Percentiles rank a stretch among this genome's conserved stretches.
Evolutionary conservation across 2,888 invertebrate genomes (phyloP).

Genomic region (Epistrophe grossulariae): DNA sequence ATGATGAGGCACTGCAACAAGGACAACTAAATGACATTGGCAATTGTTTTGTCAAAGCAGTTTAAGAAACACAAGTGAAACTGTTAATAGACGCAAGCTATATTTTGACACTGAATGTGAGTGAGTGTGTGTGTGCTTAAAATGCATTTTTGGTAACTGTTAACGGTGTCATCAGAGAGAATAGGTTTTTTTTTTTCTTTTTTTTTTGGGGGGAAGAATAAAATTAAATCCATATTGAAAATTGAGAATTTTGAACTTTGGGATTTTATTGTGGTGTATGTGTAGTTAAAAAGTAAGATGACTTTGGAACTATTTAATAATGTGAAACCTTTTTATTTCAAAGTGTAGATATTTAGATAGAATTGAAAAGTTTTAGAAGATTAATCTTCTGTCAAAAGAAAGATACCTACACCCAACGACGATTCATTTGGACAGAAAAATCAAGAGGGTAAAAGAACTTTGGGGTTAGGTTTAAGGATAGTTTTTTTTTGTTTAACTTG

Average conservation of each 20-base stretch:
- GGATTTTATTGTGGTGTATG: not conserved
- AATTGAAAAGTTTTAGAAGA: not conserved
- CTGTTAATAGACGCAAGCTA: constrained; percentile 38
- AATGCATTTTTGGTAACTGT: constrained; percentile 57
- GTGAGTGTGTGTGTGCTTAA: constrained; percentile 31
- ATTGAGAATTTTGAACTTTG: constrained; percentile 11
- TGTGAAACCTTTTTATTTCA: not conserved
- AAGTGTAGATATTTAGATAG: too few relatives aligned
- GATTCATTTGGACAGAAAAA: not conserved
- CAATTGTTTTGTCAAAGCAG: constrained; percentile 69
- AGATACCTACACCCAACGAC: not conserved
- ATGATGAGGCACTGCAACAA: constrained; percentile 50
- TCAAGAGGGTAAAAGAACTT: too few relatives aligned
- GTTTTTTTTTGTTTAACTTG: too few relatives aligned
- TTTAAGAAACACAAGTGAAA: constrained; percentile 66
- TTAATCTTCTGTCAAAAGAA: not conserved
- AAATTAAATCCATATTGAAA: constrained; percentile 44
- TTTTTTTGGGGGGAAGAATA: constrained; percentile 23
- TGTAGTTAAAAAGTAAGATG: constrained; percentile 20
- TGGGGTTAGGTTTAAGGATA: too few relatives aligned
- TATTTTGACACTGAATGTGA: constrained; percentile 26
- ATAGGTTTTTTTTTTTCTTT: constrained; percentile 3
- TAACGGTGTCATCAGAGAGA: constrained; percentile 18
- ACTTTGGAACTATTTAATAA: constrained; percentile 12
- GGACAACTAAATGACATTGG: constrained; percentile 52